Evolutionary conservation across 2,797 vertebrate species (phyloP).

Genomic region (Dryobates pubescens): DNA sequence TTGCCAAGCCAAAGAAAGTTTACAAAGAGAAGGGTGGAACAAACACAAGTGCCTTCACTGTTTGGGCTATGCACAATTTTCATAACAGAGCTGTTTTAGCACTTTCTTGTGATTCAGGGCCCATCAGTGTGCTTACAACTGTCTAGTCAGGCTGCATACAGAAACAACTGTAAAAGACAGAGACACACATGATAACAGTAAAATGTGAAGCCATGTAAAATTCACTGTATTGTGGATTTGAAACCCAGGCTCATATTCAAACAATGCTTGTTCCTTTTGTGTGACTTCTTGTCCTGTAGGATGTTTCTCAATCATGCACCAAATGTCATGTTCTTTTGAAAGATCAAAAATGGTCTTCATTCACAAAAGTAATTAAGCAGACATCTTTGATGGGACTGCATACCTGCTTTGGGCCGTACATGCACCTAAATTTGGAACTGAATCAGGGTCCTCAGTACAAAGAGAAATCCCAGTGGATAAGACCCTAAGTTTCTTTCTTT

Average conservation of each 20-base stretch:
- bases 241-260: background rate
- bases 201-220: background rate
- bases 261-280: background rate
- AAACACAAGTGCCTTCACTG: background rate
- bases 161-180: background rate
- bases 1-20: background rate
- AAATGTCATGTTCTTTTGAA: background rate
- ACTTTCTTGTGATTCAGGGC: background rate
- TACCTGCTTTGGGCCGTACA: background rate
- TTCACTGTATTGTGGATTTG: background rate
- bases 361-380: background rate
- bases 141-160: background rate
- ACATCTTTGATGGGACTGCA: rapidly evolving
- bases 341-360: background rate
- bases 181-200: background rate
- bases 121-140: background rate
- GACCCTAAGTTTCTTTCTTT: background rate
- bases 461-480: background rate
- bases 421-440: background rate
- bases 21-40: background rate
- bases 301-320: background rate
- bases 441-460: background rate
- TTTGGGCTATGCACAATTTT: background rate
- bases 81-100: background rate
- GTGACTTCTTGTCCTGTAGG: background rate